Conservation (phyloP, 1,140 invertebrate genomes). For the Aphaenogaster rudis region DNA sequence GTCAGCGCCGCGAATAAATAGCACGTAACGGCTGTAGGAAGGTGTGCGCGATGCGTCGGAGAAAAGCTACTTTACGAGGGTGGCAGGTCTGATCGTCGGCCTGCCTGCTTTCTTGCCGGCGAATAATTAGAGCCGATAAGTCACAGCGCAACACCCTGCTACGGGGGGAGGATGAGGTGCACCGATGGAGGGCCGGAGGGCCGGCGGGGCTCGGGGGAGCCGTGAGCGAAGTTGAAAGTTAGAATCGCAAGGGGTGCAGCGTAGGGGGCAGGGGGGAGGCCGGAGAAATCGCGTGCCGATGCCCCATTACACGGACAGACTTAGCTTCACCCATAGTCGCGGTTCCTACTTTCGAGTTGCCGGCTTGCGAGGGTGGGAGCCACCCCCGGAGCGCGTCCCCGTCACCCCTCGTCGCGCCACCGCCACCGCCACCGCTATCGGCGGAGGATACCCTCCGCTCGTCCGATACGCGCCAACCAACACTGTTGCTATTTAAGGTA, state of each 20-base stretch:
- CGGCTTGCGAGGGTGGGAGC: constrained; percentile 73
- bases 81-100: constrained; percentile 81
- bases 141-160: constrained; percentile 84
- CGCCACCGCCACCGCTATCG: constrained; percentile 11
- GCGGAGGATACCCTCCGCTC: constrained; percentile 59
- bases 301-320: constrained; percentile 85
- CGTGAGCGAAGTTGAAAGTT: constrained; percentile 78
- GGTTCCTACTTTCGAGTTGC: constrained; percentile 84
- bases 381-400: constrained; percentile 54
- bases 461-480: constrained; percentile 71
- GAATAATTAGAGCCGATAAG: constrained; percentile 86
- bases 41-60: constrained; percentile 72
- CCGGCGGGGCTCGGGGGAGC: constrained; percentile 62
- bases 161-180: constrained; percentile 71
- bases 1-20: constrained; percentile 49
- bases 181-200: constrained; percentile 25
- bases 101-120: constrained; percentile 82
- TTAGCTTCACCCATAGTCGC: constrained; percentile 82
- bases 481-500: constrained; percentile 83
- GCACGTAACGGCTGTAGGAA: constrained; percentile 19
- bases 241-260: constrained; percentile 72
- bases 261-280: constrained; percentile 59
- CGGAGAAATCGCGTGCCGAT: constrained; percentile 84
- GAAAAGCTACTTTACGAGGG: constrained; percentile 83
- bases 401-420: constrained; percentile 23